Evolutionary conservation across 2,113 vertebrate genomes (phyloP), one percentile per base, ranked within the genome.

Genomic region (Oncorhynchus kisutch): DNA sequence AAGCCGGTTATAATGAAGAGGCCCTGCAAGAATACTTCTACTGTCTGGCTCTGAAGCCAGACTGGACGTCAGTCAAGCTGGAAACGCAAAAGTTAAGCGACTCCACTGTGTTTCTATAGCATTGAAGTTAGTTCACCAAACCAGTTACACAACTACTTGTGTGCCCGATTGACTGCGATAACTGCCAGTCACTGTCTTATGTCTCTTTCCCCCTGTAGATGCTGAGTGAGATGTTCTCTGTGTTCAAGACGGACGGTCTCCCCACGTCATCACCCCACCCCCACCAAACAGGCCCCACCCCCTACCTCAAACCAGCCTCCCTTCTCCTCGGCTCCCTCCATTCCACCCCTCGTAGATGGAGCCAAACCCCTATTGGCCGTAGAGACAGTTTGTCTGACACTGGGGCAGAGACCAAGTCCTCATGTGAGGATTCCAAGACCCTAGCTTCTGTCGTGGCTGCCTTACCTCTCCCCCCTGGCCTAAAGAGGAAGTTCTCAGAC

Each of bases 1-100:
- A 90, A 82, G 91, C 94, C 49, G 93, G 93, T 73, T 94, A 92
- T 67, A 94, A 88, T 1, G 95, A 96, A 65, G 96, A 97, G 86
- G 95, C 95, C 14, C 85, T 97, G 82, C 95, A 95, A 90, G 96
- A 97, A 64, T 96, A 96, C 88, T 89, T 98, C 22, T 83, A 93
- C 71, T 99, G 96, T 88, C 90, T 96, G 86, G 95, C 96, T 51
- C 90, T 98, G 76, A 97, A 96, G 85, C 96, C 96, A 9, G 91
- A 96, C 76, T 96, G 95, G 94, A 95, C 90, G 81, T 89, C 94
- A 85, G 94, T 95, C 81, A 97, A 95, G 91, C 91, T 94, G 73
- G 95, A 97, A 88, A 94, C 94, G 76, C 96, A 98, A 84, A 96
- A 95, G 95, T 96, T 97, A 90, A 14, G 49, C 49, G 4, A 16